These are phyloP conservation scores for Macrophya annulata DNA, from an alignment of 2,888 invertebrate genomes.

Conservation along the genomic window DNA sequence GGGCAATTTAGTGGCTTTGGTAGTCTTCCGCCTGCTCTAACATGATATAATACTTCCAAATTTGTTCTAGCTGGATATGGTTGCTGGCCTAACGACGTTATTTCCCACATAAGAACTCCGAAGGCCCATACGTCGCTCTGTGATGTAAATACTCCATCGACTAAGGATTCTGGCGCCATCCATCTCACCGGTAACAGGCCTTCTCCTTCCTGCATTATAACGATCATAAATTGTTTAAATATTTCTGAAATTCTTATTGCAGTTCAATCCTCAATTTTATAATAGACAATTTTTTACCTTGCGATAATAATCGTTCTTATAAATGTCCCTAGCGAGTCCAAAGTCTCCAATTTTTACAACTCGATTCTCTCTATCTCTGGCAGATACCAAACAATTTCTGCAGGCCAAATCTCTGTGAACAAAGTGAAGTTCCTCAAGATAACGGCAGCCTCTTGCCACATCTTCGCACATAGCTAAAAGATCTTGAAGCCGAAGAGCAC, in stretches of 20 bases:
- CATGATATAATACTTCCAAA: conserved; percentile 94
- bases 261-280: neutral
- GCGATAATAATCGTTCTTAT: conserved; percentile 98
- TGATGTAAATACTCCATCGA: conserved; percentile 97
- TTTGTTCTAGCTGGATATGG: conserved; percentile 97
- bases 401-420: conserved; percentile 98
- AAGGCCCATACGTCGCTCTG: conserved; percentile 99
- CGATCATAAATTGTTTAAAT: conserved; percentile 19
- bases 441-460: conserved; percentile 96
- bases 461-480: conserved; percentile 96
- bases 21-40: conserved; percentile 93
- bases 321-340: conserved; percentile 97
- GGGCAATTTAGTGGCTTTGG: conserved; percentile 93
- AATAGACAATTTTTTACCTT: conserved; percentile 84
- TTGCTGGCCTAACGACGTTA: conserved; percentile 96
- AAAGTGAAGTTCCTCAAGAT: conserved; percentile 98
- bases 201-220: conserved; percentile 77
- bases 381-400: conserved; percentile 96
- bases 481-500: conserved; percentile 89
- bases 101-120: conserved; percentile 97
- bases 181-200: conserved; percentile 96
- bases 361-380: conserved; percentile 84
- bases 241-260: conserved; percentile 2
- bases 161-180: conserved; percentile 99
- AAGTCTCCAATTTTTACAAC: conserved; percentile 99